Evolutionary conservation across 1,140 invertebrate genomes (phyloP).

Genomic region (Orussus abietinus): DNA sequence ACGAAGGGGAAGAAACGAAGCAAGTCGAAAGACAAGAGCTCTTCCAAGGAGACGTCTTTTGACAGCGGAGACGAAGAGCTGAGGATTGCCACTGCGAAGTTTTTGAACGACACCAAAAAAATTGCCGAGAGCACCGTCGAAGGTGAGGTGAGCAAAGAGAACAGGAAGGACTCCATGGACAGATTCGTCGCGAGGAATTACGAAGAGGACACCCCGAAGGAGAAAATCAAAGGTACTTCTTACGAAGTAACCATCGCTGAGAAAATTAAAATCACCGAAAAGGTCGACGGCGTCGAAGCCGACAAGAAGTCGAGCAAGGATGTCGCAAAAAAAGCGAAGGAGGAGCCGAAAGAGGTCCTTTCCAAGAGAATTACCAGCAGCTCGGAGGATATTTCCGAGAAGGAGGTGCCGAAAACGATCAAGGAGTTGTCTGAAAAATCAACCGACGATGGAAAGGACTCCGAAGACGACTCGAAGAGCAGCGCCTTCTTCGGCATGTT

Average conservation of each 20-base stretch:
- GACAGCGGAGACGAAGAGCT: slow-evolving; percentile 39
- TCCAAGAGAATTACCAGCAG: too few species aligned
- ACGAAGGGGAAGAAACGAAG: slow-evolving; percentile 28
- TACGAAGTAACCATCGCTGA: slow-evolving; percentile 23
- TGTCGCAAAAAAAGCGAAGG: too few species aligned
- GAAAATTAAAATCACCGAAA: too few species aligned
- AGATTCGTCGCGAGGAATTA: slow-evolving; percentile 22
- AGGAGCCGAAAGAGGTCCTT: too few species aligned
- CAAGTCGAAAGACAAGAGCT: too few species aligned
- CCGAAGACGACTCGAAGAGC: slow-evolving; percentile 7
- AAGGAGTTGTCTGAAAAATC: too few species aligned
- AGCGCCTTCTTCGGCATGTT: slow-evolving; percentile 40
- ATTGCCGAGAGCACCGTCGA: slow-evolving; percentile 15
- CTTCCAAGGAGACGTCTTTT: slow-evolving; percentile 31
- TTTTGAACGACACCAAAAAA: slow-evolving; percentile 31
- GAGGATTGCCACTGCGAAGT: slow-evolving; percentile 26
- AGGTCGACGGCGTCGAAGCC: too few species aligned
- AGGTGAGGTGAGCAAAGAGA: not conserved
- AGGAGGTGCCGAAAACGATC: too few species aligned
- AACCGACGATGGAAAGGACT: slow-evolving; percentile 3
- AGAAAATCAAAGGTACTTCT: slow-evolving; percentile 26
- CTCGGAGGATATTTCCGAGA: too few species aligned
- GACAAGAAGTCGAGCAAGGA: too few species aligned
- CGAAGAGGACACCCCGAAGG: slow-evolving; percentile 22
- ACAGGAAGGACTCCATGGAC: slow-evolving; percentile 7